These are phyloP conservation scores for Pollenia amentaria DNA, from an alignment of 2,888 invertebrate genomes.

Conservation along the genomic window DNA sequence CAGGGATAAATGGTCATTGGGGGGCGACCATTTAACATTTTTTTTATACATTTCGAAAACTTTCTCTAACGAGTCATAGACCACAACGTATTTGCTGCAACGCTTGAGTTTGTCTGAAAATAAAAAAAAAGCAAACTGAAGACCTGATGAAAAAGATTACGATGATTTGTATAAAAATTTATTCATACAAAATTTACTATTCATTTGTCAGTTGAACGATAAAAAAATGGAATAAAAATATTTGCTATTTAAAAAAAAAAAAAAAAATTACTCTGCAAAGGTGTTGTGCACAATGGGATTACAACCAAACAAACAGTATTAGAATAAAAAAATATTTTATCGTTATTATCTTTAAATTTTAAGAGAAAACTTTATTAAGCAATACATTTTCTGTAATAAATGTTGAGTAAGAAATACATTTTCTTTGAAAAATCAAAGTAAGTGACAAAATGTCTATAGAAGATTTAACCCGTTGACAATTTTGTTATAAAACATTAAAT, in stretches of 20 bases:
- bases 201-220: slow-evolving; percentile 23
- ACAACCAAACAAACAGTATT: no score
- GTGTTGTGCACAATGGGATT: background rate
- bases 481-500: no score
- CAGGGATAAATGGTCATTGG: slow-evolving; percentile 47
- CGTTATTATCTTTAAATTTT: no score
- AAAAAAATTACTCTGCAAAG: background rate
- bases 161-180: slow-evolving; percentile 49
- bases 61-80: slow-evolving; percentile 31
- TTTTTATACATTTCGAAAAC: background rate
- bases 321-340: no score
- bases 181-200: slow-evolving; percentile 50
- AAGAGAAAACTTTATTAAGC: no score
- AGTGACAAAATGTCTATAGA: no score
- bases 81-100: slow-evolving; percentile 35
- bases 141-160: slow-evolving; percentile 38
- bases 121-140: background rate
- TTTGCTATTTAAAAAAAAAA: background rate
- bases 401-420: no score
- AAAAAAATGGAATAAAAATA: background rate
- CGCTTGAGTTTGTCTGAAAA: background rate
- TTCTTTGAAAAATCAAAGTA: no score
- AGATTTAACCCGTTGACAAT: no score
- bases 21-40: slow-evolving; percentile 45
- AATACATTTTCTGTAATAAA: no score